Percentiles rank a stretch among this genome's conserved stretches.
phyloP scores from a whole-genome alignment of 1,140 invertebrate species.

The Araneus ventricosus region DNA sequence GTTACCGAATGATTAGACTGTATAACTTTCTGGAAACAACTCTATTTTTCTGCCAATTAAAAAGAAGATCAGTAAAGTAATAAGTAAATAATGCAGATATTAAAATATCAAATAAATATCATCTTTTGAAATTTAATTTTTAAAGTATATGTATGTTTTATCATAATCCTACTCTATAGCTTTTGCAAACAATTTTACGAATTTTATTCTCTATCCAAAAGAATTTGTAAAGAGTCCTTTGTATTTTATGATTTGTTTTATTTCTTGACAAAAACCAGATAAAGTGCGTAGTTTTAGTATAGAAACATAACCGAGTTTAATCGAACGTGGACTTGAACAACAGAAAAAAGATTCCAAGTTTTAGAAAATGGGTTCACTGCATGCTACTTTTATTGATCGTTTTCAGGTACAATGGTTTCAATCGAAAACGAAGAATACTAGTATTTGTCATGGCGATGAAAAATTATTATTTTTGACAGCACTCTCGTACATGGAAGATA shows the following conservation, averaged over 20 bases:
- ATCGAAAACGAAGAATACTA: neutral
- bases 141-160: too few relatives aligned
- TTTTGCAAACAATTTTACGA: too few relatives aligned
- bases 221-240: neutral
- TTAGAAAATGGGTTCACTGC: neutral
- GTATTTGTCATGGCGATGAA: neutral
- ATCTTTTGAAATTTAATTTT: too few relatives aligned
- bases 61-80: too few relatives aligned
- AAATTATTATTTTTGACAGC: neutral
- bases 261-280: neutral
- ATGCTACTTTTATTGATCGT: slow-evolving; percentile 15
- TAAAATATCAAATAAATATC: too few relatives aligned
- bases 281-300: neutral
- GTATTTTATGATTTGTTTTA: neutral
- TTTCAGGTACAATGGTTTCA: neutral
- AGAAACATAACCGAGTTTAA: neutral
- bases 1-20: too few relatives aligned
- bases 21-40: too few relatives aligned
- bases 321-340: neutral
- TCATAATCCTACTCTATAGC: too few relatives aligned
- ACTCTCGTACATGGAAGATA: too few relatives aligned
- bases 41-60: too few relatives aligned
- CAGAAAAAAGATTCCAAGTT: neutral
- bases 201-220: neutral
- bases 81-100: too few relatives aligned